phyloP scores from a whole-genome alignment of 1,140 invertebrate genomes.

The Portunus trituberculatus region DNA sequence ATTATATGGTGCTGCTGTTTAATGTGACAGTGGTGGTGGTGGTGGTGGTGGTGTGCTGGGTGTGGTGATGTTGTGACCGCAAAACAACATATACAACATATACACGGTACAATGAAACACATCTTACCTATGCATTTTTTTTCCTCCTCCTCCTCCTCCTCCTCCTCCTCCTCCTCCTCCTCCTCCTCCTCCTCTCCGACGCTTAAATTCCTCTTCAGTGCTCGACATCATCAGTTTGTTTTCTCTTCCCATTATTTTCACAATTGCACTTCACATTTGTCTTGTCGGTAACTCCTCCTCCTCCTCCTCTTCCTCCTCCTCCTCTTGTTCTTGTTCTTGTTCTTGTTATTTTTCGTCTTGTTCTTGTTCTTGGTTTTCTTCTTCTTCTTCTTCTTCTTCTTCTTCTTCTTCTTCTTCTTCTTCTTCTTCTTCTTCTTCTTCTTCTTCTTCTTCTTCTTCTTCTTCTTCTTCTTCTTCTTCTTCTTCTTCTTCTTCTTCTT shows the following conservation, averaged over 20 bases:
- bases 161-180: not conserved
- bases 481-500: too few species aligned
- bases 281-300: not conserved
- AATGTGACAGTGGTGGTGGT: not conserved
- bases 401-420: too few species aligned
- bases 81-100: not conserved
- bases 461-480: too few species aligned
- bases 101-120: not conserved
- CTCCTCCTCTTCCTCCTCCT: not conserved
- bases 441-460: too few species aligned
- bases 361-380: too few species aligned
- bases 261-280: not conserved
- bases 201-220: not conserved
- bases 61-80: not conserved
- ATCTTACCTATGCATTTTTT: not conserved
- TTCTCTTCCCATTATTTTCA: not conserved
- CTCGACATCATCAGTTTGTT: not conserved
- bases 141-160: not conserved
- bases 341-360: too few species aligned
- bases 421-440: too few species aligned
- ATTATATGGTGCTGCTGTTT: too few species aligned
- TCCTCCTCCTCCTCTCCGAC: too few species aligned
- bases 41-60: not conserved
- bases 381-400: too few species aligned
- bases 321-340: too few species aligned